Conservation (phyloP, 2,888 invertebrate genomes). For the Hypsopygia costalis region DNA sequence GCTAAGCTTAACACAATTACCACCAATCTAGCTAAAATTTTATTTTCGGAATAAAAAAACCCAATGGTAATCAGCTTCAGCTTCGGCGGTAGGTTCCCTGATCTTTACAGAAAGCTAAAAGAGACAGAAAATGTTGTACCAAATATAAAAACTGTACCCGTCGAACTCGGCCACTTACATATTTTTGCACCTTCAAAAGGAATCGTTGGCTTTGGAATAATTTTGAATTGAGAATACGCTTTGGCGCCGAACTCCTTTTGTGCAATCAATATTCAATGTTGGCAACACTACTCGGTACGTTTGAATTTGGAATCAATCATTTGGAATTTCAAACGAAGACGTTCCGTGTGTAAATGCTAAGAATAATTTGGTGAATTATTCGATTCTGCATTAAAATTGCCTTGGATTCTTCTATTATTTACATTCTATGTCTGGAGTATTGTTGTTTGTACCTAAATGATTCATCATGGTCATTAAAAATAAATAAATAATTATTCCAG, state of each 20-base stretch:
- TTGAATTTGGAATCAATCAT: conserved; percentile 67
- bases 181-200: conserved; percentile 76
- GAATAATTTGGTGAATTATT: conserved; percentile 10
- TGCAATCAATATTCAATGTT: conserved; percentile 81
- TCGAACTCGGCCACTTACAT: conserved; percentile 76
- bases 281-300: conserved; percentile 55
- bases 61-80: too few species aligned
- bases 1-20: too few species aligned
- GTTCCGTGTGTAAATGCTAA: conserved; percentile 34
- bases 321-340: conserved; percentile 56
- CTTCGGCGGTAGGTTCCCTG: too few species aligned
- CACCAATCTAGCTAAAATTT: too few species aligned
- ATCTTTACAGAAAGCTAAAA: conserved; percentile 17
- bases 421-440: too few species aligned
- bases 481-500: too few species aligned
- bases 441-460: too few species aligned
- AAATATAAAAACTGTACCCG: conserved; percentile 68
- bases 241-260: conserved; percentile 75
- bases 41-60: too few species aligned
- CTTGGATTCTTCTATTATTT: too few species aligned
- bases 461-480: too few species aligned
- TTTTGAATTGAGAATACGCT: conserved; percentile 81
- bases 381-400: not conserved
- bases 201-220: conserved; percentile 70
- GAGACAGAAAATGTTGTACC: conserved; percentile 39